phyloP scores from a whole-genome alignment of 2,888 invertebrate genomes.

The Chaitophorus viminalis region DNA sequence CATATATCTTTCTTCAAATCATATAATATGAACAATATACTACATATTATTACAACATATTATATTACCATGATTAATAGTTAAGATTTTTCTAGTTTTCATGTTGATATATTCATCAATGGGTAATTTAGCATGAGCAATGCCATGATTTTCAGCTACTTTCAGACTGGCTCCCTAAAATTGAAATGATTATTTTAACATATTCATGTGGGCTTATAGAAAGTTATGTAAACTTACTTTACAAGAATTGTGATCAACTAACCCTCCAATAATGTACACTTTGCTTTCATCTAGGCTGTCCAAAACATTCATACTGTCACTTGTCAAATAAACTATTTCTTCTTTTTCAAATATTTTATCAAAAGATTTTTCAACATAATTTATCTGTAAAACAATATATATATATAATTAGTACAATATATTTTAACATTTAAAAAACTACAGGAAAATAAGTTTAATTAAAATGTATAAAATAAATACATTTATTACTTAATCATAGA shows the following conservation, averaged over 20 bases:
- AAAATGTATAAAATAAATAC: no score
- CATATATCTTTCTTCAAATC: no score
- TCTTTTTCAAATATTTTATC: constrained; percentile 78
- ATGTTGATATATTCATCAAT: constrained; percentile 88
- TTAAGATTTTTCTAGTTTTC: constrained; percentile 92
- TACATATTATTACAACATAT: neutral
- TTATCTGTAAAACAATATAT: constrained; percentile 73
- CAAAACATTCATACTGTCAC: constrained; percentile 91
- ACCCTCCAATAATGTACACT: constrained; percentile 93
- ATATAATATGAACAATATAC: no score
- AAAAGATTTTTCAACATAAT: constrained; percentile 77
- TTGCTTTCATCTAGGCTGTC: constrained; percentile 78
- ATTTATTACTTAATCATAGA: no score
- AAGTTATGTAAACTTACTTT: constrained; percentile 72
- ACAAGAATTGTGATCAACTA: constrained; percentile 96
- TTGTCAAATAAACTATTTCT: constrained; percentile 88
- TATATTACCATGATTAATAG: constrained; percentile 89
- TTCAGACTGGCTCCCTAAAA: constrained; percentile 83
- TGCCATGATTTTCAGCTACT: constrained; percentile 80
- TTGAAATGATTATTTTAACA: constrained; percentile 15
- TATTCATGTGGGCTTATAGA: constrained; percentile 21
- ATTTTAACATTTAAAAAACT: no score
- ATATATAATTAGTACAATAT: neutral
- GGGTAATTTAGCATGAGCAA: constrained; percentile 87
- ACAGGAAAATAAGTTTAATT: no score